Base-by-base conservation (phyloP, 1,140 invertebrate species). In the Asbolus verrucosus region DNA sequence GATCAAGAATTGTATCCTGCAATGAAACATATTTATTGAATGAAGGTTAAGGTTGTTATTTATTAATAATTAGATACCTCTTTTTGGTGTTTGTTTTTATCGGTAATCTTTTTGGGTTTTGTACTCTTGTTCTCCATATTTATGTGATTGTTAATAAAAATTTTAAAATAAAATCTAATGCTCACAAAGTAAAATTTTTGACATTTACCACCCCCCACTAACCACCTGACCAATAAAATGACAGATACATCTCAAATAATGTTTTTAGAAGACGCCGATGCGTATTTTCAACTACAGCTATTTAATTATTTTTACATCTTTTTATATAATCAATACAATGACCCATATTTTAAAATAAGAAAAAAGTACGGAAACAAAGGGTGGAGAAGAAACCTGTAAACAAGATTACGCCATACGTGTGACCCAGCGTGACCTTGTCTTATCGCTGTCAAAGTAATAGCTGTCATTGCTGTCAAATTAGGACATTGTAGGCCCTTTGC, bases 1-100 rank as follows among this genome's bases (percentile, higher is more conserved):
- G 91, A 82, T 91, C 88, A 46, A 93, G 77, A 41, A 94, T 81
- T 50, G 86, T 88, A 75, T 89, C 89, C 91, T 92, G 77, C 72
- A 87, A 85, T n/a, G n/a, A 73, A 21, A 41, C 41, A 65, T 3
- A 5, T 1, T 30, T 43, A n/a, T n/a, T n/a, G n/a, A n/a, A n/a
- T n/a, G n/a, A n/a, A 65, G 62, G 62, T 65, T 65, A 65, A 6
- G 60, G 24, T 54, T 14, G 11, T 6, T 11, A 6, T 6, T 27
- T 4, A 2, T 0, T 54, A 24, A 1, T 11, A n/a, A 5, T 54
- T 54, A n/a, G n/a, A n/a, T n/a, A 54, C 46, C 46, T 54, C 46
- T 54, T 54, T 54, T 0, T 11, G 39, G 15, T 54, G 46, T 27
- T 54, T 54, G 21, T 54, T 54, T 54, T 54, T 54, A 8, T 54